A percentile compares a stretch with the other conserved stretches of the same genome.
phyloP scores from a whole-genome alignment of 1,140 invertebrate species.

The Bursaphelenchus mucronatus region DNA sequence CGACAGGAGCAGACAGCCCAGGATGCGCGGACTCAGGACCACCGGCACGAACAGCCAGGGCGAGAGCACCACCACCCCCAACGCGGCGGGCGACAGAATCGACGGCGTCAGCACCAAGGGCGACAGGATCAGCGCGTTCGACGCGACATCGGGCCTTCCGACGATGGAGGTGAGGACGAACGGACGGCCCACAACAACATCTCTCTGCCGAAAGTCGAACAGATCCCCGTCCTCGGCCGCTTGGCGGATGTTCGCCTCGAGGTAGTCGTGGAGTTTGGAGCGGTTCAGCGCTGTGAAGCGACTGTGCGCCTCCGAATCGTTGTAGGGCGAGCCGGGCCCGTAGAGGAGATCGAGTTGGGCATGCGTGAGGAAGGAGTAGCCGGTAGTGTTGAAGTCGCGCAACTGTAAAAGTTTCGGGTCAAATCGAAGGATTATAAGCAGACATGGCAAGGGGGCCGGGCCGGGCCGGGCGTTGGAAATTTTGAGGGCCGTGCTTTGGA shows the following conservation, averaged over 20 bases:
- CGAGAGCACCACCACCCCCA: conserved; percentile 36
- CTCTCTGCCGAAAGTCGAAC: conserved; percentile 40
- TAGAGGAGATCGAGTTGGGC: conserved; percentile 36
- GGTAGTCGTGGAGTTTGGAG: conserved; percentile 18
- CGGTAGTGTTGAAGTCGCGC: conserved; percentile 43
- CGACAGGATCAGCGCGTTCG: conserved; percentile 23
- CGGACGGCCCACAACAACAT: conserved; percentile 27
- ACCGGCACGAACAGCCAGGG: conserved; percentile 52
- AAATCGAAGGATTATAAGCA: too few relatives aligned
- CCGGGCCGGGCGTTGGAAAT: too few relatives aligned
- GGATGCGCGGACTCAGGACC: conserved; percentile 29
- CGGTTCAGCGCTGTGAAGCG: conserved; percentile 20
- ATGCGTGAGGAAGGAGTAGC: conserved; percentile 29
- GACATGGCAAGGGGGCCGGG: too few relatives aligned
- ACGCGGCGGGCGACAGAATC: conserved; percentile 39
- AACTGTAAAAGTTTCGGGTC: conserved; percentile 29
- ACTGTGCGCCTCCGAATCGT: conserved; percentile 26
- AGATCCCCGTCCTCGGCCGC: conserved; percentile 29
- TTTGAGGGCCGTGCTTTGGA: too few relatives aligned
- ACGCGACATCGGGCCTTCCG: conserved; percentile 9
- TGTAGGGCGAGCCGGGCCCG: conserved; percentile 41
- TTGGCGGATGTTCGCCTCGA: conserved; percentile 36
- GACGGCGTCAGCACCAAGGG: conserved; percentile 25
- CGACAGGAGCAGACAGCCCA: conserved; percentile 42
- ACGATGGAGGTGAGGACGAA: conserved; percentile 27